These are phyloP conservation scores for Epizoanthus illoricatus DNA, from an alignment of 92 coral and sea anemone species.

Conservation along the genomic window DNA sequence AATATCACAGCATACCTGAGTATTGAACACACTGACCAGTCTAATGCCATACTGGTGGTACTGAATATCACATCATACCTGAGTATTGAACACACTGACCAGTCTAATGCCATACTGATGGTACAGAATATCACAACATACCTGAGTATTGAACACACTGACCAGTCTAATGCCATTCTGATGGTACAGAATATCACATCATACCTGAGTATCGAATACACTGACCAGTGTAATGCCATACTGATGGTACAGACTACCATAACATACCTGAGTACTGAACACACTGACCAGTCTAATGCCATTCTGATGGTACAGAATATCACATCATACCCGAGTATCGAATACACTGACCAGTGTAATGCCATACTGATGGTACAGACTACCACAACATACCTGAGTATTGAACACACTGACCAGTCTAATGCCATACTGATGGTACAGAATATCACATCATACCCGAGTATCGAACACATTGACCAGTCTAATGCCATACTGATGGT, in stretches of 20 bases:
- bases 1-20: constrained; percentile 68
- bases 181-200: background rate
- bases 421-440: background rate
- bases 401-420: background rate
- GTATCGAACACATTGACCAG: no score
- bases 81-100: constrained; percentile 55
- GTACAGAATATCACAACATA: constrained; percentile 71
- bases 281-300: background rate
- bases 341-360: constrained; percentile 59
- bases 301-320: background rate
- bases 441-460: background rate
- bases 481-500: constrained; percentile 68
- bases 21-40: constrained; percentile 68
- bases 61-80: no score
- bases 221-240: constrained; percentile 59
- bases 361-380: constrained; percentile 70
- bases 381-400: constrained; percentile 52
- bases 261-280: no score
- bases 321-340: background rate
- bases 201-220: constrained; percentile 25
- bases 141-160: background rate
- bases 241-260: constrained; percentile 87
- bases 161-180: constrained; percentile 2
- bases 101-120: constrained; percentile 71
- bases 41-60: constrained; percentile 47